Conservation (phyloP, 1,140 invertebrate species). For the Brachionus rubens region DNA sequence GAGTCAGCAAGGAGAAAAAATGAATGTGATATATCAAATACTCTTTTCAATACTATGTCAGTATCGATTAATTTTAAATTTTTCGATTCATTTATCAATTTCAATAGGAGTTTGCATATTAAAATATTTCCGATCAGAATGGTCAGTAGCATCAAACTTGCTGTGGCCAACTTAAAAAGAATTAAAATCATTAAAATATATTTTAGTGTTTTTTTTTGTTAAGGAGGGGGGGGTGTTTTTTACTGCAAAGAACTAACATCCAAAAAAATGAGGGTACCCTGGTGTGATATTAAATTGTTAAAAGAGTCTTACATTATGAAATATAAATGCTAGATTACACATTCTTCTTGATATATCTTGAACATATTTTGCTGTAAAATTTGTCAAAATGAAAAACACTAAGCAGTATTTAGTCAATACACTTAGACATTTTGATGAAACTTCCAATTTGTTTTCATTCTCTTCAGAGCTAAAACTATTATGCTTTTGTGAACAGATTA, state of each 20-base stretch:
- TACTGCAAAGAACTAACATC: no score
- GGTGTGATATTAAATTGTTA: neutral
- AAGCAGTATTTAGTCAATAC: neutral
- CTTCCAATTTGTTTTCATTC: no score
- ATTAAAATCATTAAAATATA: neutral
- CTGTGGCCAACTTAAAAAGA: neutral
- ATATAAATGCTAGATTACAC: conserved; percentile 36
- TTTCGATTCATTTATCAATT: neutral
- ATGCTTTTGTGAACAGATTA: neutral
- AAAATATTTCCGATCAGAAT: conserved; percentile 52
- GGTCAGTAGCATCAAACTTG: neutral
- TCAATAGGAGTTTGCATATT: neutral
- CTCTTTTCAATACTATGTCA: neutral
- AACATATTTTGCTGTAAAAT: neutral
- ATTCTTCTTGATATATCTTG: conserved; percentile 32
- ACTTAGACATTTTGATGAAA: neutral
- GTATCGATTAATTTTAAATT: neutral
- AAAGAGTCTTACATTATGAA: conserved; percentile 10
- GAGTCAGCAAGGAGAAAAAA: neutral
- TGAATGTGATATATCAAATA: neutral
- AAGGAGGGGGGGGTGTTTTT: no score
- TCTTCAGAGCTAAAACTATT: no score
- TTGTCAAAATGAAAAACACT: neutral
- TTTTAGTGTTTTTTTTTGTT: neutral
- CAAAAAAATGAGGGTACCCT: no score